Evolutionary conservation across 2,797 vertebrate genomes (phyloP), one percentile per base, ranked within the genome.

Genomic region (Anas capensis): DNA sequence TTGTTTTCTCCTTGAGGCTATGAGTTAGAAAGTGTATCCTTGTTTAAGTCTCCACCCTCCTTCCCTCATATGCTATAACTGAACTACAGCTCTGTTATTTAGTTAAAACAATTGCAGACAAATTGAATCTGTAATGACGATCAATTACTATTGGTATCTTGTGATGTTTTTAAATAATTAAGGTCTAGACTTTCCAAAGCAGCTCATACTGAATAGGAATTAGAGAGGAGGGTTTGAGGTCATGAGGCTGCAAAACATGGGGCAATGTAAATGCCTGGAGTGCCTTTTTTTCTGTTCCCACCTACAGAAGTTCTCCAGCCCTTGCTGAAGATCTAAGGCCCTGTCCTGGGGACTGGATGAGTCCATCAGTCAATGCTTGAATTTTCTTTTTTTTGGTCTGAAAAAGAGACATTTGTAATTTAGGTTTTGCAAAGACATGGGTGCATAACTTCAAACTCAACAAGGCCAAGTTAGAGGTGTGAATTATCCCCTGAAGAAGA

Each of bases 101-200:
- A 87, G 93, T 94, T 96, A 91, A 93, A 97, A 96, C 96, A 96
- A 95, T 83, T 93, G 91, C 82, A 95, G 92, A 88, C 85, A 96
- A 97, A 95, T 87, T 96, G 90, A 92, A 95, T 96, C 85, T 80
- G 86, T 96, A 97, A 94, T 95, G 91, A 93, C 88, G 84, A 97
- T 97, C 96, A 96, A 92, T 96, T 97, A 96, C 90, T 94, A 92
- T 95, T 87, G 85, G 85, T 89, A 83, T 93, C 86, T 82, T 78
- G 88, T 81, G 95, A 94, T 95, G 93, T 75, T 96, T 96, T 95
- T 86, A 48, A 94, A 95, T 94, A 92, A 95, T 97, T 94, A 90
- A 90, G 85, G 93, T 96, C 79, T 72, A 94, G 70, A 79, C 79
- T 95, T 96, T 92, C 86, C 80, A 49, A 81, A 88, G 79, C 82